Conservation (phyloP, 2,888 invertebrate genomes). For the Eristalinus sepulchralis region DNA sequence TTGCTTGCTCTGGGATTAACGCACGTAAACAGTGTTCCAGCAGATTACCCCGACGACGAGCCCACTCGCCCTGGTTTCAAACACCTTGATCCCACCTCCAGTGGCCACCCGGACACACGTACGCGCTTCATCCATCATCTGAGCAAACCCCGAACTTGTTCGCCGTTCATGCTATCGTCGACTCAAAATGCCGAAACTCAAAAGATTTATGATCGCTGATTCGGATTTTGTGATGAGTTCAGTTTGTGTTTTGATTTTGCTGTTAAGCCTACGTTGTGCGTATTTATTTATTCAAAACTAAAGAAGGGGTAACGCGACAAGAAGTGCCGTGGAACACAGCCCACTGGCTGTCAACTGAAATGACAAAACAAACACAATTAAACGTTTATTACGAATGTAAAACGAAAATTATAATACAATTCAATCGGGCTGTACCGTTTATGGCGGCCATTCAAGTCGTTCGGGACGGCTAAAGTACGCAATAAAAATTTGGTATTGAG, state of each 20-base stretch:
- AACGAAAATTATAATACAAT: slow-evolving; percentile 55
- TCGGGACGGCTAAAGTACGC: slow-evolving; percentile 34
- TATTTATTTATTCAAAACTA: neutral
- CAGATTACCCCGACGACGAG: neutral
- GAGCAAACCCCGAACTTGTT: neutral
- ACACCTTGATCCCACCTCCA: slow-evolving; percentile 40
- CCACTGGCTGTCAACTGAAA: slow-evolving; percentile 30
- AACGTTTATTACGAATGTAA: slow-evolving; percentile 49
- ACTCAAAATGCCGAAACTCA: neutral
- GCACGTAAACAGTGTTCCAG: neutral
- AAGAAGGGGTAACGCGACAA: neutral
- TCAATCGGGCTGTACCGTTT: slow-evolving; percentile 51
- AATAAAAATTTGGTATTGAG: slow-evolving; percentile 38
- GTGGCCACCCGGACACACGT: slow-evolving; percentile 7
- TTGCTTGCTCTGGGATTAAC: slow-evolving; percentile 8
- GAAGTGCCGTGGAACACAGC: neutral
- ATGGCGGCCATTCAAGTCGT: slow-evolving; percentile 45
- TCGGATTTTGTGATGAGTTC: neutral
- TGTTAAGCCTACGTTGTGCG: neutral
- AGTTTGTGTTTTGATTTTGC: neutral
- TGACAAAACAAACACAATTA: slow-evolving; percentile 53
- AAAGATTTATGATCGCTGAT: neutral
- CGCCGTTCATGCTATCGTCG: neutral
- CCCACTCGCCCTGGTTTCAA: slow-evolving; percentile 8
- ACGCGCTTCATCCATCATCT: neutral